Conservation (phyloP, 2,113 vertebrate species). For the Platanista minor region DNA sequence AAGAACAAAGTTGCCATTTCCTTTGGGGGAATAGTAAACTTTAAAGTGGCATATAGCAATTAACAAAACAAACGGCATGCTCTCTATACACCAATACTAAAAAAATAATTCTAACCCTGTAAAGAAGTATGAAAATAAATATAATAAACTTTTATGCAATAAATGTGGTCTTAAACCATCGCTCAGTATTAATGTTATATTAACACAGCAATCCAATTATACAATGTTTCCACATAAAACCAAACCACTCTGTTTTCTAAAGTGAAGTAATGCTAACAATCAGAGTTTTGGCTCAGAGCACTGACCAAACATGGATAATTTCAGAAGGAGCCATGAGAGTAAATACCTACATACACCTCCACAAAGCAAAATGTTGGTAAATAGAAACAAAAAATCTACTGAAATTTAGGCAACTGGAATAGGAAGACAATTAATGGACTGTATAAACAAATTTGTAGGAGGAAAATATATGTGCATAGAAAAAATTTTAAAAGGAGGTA, state of each 20-base stretch:
- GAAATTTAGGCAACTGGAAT: background rate
- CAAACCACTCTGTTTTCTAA: background rate
- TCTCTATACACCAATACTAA: background rate
- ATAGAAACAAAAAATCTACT: background rate
- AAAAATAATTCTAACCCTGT: background rate
- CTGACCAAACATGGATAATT: background rate
- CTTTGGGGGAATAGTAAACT: background rate
- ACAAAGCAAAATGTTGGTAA: background rate
- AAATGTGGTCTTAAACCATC: background rate
- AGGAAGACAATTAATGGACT: background rate
- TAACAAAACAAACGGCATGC: background rate
- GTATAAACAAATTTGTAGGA: background rate
- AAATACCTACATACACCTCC: background rate
- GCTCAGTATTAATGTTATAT: background rate
- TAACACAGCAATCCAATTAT: background rate
- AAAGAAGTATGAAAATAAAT: background rate
- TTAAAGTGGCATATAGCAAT: background rate
- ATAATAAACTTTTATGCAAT: background rate
- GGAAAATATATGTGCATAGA: background rate
- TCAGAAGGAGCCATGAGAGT: background rate
- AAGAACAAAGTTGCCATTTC: conserved; percentile 4
- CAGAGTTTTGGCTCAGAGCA: background rate
- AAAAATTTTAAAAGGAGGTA: background rate
- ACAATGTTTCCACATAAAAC: background rate
- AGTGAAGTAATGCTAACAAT: background rate